Evolutionary conservation across 2,888 invertebrate species (phyloP).

Genomic region (Hydrotaea cyrtoneurina): DNA sequence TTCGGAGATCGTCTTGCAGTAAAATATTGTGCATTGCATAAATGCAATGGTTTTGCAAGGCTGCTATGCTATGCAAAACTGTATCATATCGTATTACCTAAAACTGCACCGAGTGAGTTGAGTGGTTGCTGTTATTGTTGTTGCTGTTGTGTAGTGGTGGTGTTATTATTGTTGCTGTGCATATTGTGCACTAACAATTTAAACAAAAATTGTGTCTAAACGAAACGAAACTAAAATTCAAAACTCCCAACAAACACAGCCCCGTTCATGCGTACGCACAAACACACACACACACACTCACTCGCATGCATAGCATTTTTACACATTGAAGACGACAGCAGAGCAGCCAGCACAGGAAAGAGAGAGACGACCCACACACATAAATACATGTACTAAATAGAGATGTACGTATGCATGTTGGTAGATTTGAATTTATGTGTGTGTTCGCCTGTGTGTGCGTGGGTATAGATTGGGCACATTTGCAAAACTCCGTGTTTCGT

Average conservation of each 20-base stretch:
- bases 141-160: neutral
- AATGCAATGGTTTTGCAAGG: neutral
- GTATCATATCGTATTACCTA: neutral
- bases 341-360: neutral
- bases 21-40: neutral
- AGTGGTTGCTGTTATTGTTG: neutral
- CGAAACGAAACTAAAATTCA: neutral
- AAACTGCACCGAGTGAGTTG: neutral
- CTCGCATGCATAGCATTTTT: neutral
- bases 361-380: neutral
- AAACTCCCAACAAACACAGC: neutral
- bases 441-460: neutral
- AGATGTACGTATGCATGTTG: neutral
- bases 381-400: neutral
- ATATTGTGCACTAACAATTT: neutral
- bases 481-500: conserved; percentile 13
- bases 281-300: neutral
- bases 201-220: neutral
- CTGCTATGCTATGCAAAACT: neutral
- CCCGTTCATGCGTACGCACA: neutral
- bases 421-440: neutral
- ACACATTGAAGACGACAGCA: neutral
- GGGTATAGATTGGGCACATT: conserved; percentile 9
- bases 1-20: neutral
- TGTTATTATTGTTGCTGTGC: neutral